Conservation (phyloP, 35 echinoderm and acorn worm genomes). For the Acanthaster planci region DNA sequence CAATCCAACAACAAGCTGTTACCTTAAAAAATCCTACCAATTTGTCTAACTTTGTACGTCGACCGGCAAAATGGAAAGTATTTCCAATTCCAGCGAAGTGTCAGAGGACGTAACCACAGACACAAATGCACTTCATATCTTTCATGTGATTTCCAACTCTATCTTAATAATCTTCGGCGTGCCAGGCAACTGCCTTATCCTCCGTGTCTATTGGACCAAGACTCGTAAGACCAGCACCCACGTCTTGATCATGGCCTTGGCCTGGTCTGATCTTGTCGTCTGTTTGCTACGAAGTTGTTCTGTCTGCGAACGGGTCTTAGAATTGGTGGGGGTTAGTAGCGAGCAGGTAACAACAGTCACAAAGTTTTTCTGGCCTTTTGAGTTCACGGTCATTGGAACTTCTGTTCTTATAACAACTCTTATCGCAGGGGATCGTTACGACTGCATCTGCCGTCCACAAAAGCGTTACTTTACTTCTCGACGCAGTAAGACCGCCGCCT, state of each 20-base stretch:
- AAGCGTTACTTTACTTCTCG: not conserved
- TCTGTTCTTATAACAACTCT: not conserved
- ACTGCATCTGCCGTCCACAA: slow-evolving; percentile 20
- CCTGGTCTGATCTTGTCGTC: slow-evolving; percentile 18
- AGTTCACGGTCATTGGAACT: not conserved
- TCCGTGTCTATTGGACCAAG: slow-evolving; percentile 16
- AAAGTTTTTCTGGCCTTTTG: not conserved
- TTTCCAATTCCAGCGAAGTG: not conserved
- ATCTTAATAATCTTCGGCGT: not conserved
- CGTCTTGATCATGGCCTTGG: not conserved
- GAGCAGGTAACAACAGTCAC: not conserved
- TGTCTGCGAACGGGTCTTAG: not conserved
- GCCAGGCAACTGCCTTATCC: slow-evolving; percentile 18
- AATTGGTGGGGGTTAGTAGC: not conserved
- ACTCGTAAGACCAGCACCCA: slow-evolving; percentile 9
- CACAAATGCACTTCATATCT: not conserved
- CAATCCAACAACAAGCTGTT: no score
- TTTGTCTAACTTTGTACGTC: not conserved
- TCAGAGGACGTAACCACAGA: not conserved
- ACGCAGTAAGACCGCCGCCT: not conserved
- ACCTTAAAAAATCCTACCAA: no score
- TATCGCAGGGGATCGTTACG: slow-evolving; percentile 15
- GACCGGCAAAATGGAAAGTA: not conserved
- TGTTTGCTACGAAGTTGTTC: not conserved
- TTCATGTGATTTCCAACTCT: not conserved